Conservation (phyloP, 64 coral and sea anemone genomes). For the Porites australiensis region DNA sequence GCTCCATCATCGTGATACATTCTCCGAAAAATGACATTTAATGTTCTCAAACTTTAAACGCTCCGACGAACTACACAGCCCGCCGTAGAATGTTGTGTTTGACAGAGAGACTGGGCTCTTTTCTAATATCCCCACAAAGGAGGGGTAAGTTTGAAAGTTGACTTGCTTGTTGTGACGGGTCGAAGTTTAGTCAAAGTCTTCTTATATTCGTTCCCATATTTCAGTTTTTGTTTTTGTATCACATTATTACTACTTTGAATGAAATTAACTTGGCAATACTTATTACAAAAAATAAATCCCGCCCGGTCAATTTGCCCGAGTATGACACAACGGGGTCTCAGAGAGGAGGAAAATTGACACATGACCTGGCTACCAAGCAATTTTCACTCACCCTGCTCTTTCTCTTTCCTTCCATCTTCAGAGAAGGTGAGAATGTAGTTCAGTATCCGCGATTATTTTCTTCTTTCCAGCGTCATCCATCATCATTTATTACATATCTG, state of each 20-base stretch:
- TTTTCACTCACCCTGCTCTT: neutral
- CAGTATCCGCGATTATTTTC: neutral
- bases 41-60: neutral
- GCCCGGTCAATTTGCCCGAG: no score
- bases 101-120: neutral
- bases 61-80: neutral
- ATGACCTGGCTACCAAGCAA: slow-evolving; percentile 16
- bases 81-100: neutral
- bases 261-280: no score
- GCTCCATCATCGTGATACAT: slow-evolving; percentile 92
- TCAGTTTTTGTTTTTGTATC: no score
- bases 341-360: neutral
- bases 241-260: neutral
- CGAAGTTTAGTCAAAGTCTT: no score
- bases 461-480: neutral
- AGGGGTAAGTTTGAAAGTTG: neutral
- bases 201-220: no score
- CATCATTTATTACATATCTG: neutral
- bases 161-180: no score
- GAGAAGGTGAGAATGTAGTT: neutral
- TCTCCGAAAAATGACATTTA: slow-evolving; percentile 50
- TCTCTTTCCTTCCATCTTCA: slow-evolving; percentile 25
- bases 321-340: neutral
- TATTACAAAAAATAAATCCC: neutral
- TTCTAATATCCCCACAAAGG: neutral